phyloP scores from a whole-genome alignment of 2,888 invertebrate species.

The Cyrtodaria siliqua region DNA sequence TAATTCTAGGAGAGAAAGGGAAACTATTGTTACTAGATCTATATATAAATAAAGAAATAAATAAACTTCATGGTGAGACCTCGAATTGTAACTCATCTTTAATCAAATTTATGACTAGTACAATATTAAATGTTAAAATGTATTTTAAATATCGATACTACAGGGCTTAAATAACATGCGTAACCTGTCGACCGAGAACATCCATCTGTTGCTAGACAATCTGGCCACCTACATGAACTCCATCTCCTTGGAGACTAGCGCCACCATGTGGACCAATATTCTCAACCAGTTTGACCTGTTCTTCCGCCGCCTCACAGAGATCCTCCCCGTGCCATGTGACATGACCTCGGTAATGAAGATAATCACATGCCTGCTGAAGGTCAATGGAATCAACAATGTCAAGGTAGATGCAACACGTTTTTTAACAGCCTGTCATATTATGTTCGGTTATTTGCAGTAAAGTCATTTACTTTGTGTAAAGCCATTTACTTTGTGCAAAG shows the following conservation, averaged over 20 bases:
- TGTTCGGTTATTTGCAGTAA: no score
- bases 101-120: no score
- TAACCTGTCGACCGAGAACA: slow-evolving; percentile 89
- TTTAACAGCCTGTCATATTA: no score
- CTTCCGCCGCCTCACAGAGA: slow-evolving; percentile 89
- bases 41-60: no score
- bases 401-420: slow-evolving; percentile 90
- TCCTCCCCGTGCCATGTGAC: slow-evolving; percentile 83
- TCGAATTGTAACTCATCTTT: no score
- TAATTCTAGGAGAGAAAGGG: no score
- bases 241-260: slow-evolving; percentile 92
- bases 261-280: slow-evolving; percentile 92
- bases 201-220: slow-evolving; percentile 94
- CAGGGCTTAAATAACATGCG: slow-evolving; percentile 92
- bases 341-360: slow-evolving; percentile 86
- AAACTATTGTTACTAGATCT: no score
- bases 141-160: no score
- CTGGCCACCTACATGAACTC: slow-evolving; percentile 95
- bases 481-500: no score
- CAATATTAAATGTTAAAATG: no score
- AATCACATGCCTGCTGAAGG: slow-evolving; percentile 89
- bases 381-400: slow-evolving; percentile 93
- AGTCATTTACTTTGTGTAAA: no score
- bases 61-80: no score
- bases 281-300: slow-evolving; percentile 95